Evolutionary conservation across 2,113 vertebrate species (phyloP).

Genomic region (Scatophagus argus): DNA sequence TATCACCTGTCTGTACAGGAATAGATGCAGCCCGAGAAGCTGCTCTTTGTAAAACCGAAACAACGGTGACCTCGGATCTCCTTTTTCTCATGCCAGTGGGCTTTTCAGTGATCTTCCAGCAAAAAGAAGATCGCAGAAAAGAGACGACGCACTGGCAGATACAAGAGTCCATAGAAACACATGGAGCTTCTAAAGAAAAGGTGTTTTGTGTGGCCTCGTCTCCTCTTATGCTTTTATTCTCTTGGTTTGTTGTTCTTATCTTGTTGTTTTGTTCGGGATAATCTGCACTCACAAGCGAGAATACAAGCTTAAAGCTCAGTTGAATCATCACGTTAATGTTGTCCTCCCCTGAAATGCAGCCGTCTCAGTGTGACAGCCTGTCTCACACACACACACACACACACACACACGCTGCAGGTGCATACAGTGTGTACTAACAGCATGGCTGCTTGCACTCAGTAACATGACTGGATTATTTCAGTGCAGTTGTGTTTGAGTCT

Average conservation of each 20-base stretch:
- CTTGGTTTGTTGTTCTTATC: constrained; percentile 21
- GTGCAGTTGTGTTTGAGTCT: too few species aligned
- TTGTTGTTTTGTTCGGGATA: constrained; percentile 34
- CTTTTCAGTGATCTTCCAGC: constrained; percentile 1
- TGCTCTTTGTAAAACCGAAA: not conserved
- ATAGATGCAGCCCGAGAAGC: constrained; percentile 22
- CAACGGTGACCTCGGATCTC: constrained; percentile 3
- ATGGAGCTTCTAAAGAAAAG: not conserved
- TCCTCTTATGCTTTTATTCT: constrained; percentile 12
- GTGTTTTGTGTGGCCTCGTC: constrained; percentile 14
- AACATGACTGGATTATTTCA: constrained; percentile 14
- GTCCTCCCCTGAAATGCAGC: constrained; percentile 13
- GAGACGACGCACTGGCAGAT: not conserved
- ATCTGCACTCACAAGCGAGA: constrained; percentile 5
- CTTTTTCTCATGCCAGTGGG: not conserved
- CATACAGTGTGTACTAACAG: not conserved
- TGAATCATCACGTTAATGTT: constrained; percentile 43
- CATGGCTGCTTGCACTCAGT: not conserved
- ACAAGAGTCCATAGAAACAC: constrained; percentile 2
- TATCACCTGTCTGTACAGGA: constrained; percentile 44
- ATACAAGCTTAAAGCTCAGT: not conserved
- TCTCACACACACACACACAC: not conserved
- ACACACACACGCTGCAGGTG: not conserved
- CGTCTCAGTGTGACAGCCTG: constrained; percentile 22
- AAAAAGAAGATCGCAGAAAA: not conserved